Percentiles rank a stretch among this genome's conserved stretches.
phyloP scores from a whole-genome alignment of 1,140 invertebrate species.

The Drosophila equinoxialis region DNA sequence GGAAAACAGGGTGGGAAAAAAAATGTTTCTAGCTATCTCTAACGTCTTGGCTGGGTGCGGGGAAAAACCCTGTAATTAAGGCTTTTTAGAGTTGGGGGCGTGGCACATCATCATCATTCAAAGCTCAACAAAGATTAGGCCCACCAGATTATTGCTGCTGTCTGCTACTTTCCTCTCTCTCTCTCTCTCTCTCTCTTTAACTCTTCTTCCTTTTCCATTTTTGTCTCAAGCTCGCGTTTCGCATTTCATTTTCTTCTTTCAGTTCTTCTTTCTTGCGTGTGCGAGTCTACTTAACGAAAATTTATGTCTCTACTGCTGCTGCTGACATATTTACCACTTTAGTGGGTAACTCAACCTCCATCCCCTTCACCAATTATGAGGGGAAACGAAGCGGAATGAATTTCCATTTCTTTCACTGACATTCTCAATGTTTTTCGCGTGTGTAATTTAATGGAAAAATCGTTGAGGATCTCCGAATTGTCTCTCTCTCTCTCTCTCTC shows the following conservation, averaged over 20 bases:
- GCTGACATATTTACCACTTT: slow-evolving; percentile 82
- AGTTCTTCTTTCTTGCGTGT: slow-evolving; percentile 62
- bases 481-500: neutral
- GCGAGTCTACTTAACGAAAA: slow-evolving; percentile 79
- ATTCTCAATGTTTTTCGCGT: slow-evolving; percentile 43
- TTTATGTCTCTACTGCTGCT: slow-evolving; percentile 74
- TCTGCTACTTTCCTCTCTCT: slow-evolving; percentile 6
- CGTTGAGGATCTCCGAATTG: slow-evolving; percentile 36
- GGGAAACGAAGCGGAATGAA: slow-evolving; percentile 34
- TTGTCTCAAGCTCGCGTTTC: neutral
- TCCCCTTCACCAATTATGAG: slow-evolving; percentile 35
- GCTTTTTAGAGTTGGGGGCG: slow-evolving; percentile 57
- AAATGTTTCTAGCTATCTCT: neutral
- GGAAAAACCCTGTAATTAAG: slow-evolving; percentile 74
- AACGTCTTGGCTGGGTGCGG: slow-evolving; percentile 7
- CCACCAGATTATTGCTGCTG: slow-evolving; percentile 59
- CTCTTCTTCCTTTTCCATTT: neutral
- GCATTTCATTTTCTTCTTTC: slow-evolving; percentile 21
- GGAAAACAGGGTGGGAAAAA: neutral
- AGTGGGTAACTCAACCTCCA: slow-evolving; percentile 21
- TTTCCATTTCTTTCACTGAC: slow-evolving; percentile 49
- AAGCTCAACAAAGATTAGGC: slow-evolving; percentile 73
- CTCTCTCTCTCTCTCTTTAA: neutral
- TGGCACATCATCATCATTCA: slow-evolving; percentile 80
- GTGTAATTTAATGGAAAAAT: slow-evolving; percentile 78